Percentiles rank a stretch among this genome's conserved stretches.
Conservation (phyloP, 2,113 vertebrate species). For the Syngnathus scovelli region DNA sequence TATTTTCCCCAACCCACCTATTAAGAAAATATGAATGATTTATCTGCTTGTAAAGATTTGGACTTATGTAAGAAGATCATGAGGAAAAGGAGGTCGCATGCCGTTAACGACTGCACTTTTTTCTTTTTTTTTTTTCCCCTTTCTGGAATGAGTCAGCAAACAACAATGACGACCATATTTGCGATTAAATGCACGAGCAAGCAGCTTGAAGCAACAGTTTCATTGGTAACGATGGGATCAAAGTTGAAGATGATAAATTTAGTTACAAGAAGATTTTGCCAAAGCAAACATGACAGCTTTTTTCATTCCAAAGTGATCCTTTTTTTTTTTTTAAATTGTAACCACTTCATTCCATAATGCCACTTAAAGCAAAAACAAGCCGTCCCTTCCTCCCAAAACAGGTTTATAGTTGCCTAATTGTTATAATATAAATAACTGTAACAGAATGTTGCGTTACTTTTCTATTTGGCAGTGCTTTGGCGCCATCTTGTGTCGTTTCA, state of each 20-base stretch:
- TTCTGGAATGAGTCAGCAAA: not conserved
- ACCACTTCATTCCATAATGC: too few relatives aligned
- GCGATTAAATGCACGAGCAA: too few relatives aligned
- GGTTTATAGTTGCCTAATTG: too few relatives aligned
- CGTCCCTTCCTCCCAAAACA: too few relatives aligned
- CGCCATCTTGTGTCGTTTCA: too few relatives aligned
- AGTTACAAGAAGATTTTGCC: too few relatives aligned
- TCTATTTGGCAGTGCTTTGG: not conserved
- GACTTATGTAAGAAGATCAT: constrained; percentile 35
- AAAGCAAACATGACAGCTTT: too few relatives aligned
- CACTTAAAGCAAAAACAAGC: too few relatives aligned
- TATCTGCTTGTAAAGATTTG: constrained; percentile 14
- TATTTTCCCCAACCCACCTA: not conserved
- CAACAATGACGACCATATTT: not conserved
- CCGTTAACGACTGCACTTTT: not conserved
- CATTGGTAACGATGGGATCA: not conserved
- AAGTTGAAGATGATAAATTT: not conserved
- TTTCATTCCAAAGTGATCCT: too few relatives aligned
- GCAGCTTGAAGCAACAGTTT: not conserved
- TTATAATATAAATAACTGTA: too few relatives aligned
- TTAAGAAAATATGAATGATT: constrained; percentile 19
- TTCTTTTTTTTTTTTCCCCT: not conserved
- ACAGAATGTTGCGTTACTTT: not conserved
- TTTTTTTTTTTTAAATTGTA: too few relatives aligned
- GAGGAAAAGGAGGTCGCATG: not conserved